phyloP scores from a whole-genome alignment of 2,888 invertebrate genomes.

The Villa cingulata region DNA sequence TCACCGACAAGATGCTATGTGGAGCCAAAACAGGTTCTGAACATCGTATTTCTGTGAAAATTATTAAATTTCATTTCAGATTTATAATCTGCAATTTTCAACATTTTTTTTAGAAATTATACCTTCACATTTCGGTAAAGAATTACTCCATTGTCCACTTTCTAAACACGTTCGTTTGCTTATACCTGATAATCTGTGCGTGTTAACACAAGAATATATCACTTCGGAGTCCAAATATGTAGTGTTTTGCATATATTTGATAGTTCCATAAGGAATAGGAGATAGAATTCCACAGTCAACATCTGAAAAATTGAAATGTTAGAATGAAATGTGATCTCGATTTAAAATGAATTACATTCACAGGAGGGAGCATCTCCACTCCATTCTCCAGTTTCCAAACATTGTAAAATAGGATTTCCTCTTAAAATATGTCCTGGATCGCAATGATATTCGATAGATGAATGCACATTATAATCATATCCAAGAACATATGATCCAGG shows the following conservation, averaged over 20 bases:
- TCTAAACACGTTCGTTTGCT: constrained; percentile 57
- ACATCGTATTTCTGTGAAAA: constrained; percentile 65
- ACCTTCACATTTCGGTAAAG: constrained; percentile 70
- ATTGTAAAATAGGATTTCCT: constrained; percentile 56
- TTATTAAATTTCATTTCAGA: neutral
- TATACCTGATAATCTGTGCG: constrained; percentile 65
- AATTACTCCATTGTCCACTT: constrained; percentile 70
- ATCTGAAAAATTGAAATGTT: constrained; percentile 39
- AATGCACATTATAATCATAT: constrained; percentile 79
- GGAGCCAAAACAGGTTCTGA: constrained; percentile 68
- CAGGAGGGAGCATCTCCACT: constrained; percentile 67
- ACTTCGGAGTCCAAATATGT: constrained; percentile 72
- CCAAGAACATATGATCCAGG: constrained; percentile 76
- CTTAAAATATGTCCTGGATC: constrained; percentile 68
- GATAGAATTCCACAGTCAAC: constrained; percentile 80
- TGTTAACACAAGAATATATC: constrained; percentile 62
- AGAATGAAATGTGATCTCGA: neutral
- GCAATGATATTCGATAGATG: constrained; percentile 76
- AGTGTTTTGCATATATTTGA: constrained; percentile 60
- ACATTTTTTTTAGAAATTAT: neutral
- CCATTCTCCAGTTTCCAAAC: constrained; percentile 71
- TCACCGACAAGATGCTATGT: constrained; percentile 76
- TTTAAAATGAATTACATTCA: constrained; percentile 50
- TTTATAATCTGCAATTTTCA: neutral
- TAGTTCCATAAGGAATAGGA: constrained; percentile 61